These are phyloP conservation scores for Gryon sp. DNA, from an alignment of 1,140 invertebrate genomes.

Conservation along the genomic window DNA sequence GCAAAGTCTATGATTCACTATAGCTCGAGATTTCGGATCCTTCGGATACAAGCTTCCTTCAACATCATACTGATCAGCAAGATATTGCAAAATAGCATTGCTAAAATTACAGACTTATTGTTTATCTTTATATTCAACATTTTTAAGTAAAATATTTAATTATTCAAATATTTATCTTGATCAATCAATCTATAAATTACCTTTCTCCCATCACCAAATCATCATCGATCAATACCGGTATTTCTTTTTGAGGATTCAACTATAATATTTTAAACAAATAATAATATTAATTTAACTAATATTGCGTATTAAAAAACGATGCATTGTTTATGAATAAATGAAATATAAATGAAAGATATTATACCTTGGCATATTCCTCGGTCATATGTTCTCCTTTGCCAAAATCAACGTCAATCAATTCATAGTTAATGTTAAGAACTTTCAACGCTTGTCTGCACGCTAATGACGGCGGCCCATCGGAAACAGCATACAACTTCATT, in stretches of 20 bases:
- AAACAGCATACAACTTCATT: conserved; percentile 86
- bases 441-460: conserved; percentile 85
- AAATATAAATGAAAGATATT: neutral
- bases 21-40: conserved; percentile 83
- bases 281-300: conserved; percentile 10
- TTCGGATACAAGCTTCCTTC: conserved; percentile 85
- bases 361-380: conserved; percentile 84
- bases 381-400: conserved; percentile 85
- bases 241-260: conserved; percentile 90
- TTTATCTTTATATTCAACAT: too few relatives aligned
- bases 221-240: conserved; percentile 86
- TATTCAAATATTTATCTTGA: neutral
- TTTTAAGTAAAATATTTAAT: neutral
- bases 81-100: conserved; percentile 87
- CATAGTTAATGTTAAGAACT: conserved; percentile 82
- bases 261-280: conserved; percentile 75
- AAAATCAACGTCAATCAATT: conserved; percentile 84
- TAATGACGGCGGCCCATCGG: conserved; percentile 87
- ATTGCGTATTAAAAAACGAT: neutral
- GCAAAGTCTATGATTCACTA: conserved; percentile 87
- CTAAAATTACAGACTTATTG: too few relatives aligned
- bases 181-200: conserved; percentile 65
- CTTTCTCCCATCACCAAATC: conserved; percentile 86
- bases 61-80: conserved; percentile 85
- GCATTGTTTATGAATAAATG: neutral